Conservation (phyloP, 1,140 invertebrate species). For the Panagrolaimus sp. region DNA sequence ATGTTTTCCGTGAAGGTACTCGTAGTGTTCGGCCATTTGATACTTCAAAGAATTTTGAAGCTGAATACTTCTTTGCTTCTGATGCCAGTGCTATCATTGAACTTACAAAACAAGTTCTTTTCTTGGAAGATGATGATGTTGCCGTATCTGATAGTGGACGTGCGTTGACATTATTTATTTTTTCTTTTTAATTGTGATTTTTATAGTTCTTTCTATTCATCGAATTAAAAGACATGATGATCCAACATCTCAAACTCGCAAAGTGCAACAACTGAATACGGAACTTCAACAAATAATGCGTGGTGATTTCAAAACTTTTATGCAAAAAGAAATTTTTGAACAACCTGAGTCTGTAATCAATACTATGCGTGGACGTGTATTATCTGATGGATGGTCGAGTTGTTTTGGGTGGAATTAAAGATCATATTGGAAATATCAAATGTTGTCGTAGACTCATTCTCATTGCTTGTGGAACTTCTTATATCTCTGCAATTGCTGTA, state of each 20-base stretch:
- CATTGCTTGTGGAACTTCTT: constrained; percentile 97
- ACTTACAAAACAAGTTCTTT: constrained; percentile 80
- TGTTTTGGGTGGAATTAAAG: constrained; percentile 81
- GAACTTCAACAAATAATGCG: constrained; percentile 99
- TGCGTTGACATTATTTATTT: background rate
- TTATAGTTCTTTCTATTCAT: constrained; percentile 82
- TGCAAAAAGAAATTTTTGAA: constrained; percentile 99
- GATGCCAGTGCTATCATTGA: constrained; percentile 97
- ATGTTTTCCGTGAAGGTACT: constrained; percentile 63
- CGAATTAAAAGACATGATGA: constrained; percentile 70
- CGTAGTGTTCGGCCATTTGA: constrained; percentile 79
- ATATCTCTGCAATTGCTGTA: constrained; percentile 89
- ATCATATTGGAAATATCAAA: constrained; percentile 94
- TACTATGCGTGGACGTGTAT: constrained; percentile 96
- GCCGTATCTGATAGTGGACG: constrained; percentile 71
- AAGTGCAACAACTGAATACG: constrained; percentile 93
- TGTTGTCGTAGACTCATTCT: constrained; percentile 91
- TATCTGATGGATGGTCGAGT: constrained; percentile 68
- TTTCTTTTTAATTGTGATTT: constrained; percentile 56
- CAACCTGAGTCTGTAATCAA: constrained; percentile 98
- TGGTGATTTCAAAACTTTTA: constrained; percentile 91
- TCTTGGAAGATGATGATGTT: constrained; percentile 65
- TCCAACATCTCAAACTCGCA: constrained; percentile 70
- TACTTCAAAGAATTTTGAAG: constrained; percentile 76
- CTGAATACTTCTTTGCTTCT: constrained; percentile 99